Evolutionary conservation across 2,113 vertebrate species (phyloP).

Genomic region (Hemichromis elongatus): DNA sequence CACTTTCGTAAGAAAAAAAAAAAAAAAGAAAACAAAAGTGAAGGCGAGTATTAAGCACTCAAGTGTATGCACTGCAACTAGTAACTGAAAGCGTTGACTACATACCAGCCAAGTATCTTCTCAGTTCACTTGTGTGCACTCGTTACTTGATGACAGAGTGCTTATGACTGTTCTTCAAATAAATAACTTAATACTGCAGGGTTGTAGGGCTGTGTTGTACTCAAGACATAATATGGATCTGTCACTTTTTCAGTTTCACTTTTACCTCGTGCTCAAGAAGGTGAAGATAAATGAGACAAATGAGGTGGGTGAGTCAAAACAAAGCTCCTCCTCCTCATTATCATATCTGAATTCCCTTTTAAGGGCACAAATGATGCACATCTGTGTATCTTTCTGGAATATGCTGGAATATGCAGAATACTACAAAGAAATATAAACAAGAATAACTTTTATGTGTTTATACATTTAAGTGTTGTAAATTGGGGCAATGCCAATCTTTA

Average conservation of each 20-base stretch:
- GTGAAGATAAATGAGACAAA: background rate
- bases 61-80: background rate
- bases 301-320: background rate
- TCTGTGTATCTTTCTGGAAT: background rate
- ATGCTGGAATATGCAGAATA: background rate
- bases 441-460: background rate
- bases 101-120: conserved; percentile 23
- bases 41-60: background rate
- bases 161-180: conserved; percentile 26
- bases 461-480: background rate
- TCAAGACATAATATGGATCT: background rate
- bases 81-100: background rate
- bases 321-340: background rate
- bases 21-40: background rate
- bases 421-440: background rate
- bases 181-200: background rate
- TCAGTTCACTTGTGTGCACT: background rate
- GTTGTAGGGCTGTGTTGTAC: background rate
- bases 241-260: background rate
- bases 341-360: background rate
- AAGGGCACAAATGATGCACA: background rate
- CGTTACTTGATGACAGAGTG: background rate
- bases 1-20: no score
- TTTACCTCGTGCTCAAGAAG: background rate
- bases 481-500: background rate